Evolutionary conservation across 2,888 invertebrate genomes (phyloP).

Genomic region (Geotrupes spiniger): DNA sequence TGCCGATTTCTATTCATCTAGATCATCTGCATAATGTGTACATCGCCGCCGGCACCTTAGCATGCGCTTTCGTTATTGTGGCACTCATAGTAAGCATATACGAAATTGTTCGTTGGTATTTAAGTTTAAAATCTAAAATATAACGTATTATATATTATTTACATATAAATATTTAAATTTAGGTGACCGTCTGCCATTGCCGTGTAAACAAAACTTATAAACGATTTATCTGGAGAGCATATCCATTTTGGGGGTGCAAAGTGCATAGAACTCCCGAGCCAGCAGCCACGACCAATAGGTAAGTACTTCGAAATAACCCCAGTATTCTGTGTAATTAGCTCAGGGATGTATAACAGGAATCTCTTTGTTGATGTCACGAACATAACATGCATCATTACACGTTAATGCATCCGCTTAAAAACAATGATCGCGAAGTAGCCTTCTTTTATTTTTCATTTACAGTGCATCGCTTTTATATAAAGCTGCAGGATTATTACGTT

Average conservation of each 20-base stretch:
- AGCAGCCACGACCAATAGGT: slow-evolving; percentile 34
- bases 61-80: slow-evolving; percentile 71
- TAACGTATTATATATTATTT: slow-evolving; percentile 1
- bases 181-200: slow-evolving; percentile 77
- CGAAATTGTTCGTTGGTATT: neutral
- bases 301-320: slow-evolving; percentile 29
- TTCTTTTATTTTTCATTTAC: too few relatives aligned
- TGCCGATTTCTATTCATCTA: slow-evolving; percentile 55
- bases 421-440: slow-evolving; percentile 5
- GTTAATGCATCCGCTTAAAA: slow-evolving; percentile 12
- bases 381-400: slow-evolving; percentile 24
- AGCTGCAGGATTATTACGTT: too few relatives aligned
- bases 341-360: slow-evolving; percentile 22
- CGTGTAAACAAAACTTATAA: slow-evolving; percentile 75
- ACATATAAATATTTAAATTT: slow-evolving; percentile 15
- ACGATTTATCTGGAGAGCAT: slow-evolving; percentile 57
- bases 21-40: slow-evolving; percentile 73
- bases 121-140: neutral
- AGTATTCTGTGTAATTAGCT: slow-evolving; percentile 30
- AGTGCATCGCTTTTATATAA: too few relatives aligned
- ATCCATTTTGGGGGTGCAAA: slow-evolving; percentile 52
- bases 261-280: slow-evolving; percentile 31
- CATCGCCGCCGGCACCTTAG: slow-evolving; percentile 74
- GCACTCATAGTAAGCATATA: slow-evolving; percentile 63
- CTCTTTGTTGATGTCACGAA: slow-evolving; percentile 32